A percentile compares a stretch with the other conserved stretches of the same genome.
phyloP scores from a whole-genome alignment of 2,113 vertebrate species.

The Amia ocellicauda region DNA sequence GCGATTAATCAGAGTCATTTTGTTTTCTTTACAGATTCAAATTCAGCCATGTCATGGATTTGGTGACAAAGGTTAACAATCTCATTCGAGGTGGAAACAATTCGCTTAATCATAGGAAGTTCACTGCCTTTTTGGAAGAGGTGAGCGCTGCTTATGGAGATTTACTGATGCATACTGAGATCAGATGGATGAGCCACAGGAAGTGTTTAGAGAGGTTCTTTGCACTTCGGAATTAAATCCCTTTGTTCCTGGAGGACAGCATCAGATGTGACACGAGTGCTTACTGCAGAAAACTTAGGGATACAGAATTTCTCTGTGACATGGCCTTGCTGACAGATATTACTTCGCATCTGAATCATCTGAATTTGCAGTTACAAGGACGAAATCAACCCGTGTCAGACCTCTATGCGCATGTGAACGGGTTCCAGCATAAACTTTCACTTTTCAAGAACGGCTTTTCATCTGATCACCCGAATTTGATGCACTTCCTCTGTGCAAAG shows the following conservation, averaged over 20 bases:
- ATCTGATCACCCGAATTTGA: neutral
- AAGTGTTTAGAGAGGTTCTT: constrained; percentile 24
- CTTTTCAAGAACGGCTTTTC: constrained; percentile 10
- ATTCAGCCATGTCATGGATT: too few species aligned
- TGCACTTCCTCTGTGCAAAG: neutral
- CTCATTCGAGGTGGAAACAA: constrained; percentile 23
- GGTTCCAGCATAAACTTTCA: neutral
- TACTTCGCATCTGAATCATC: constrained; percentile 13
- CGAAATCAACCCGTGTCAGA: constrained; percentile 3
- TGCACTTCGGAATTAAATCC: constrained; percentile 14
- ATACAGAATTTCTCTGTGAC: constrained; percentile 18
- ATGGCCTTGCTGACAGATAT: neutral
- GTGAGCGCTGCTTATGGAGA: constrained; percentile 18
- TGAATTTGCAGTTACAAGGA: constrained; percentile 13
- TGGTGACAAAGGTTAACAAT: constrained; percentile 24
- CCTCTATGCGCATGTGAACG: constrained; percentile 8
- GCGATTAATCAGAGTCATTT: too few species aligned
- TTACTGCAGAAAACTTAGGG: constrained; percentile 16
- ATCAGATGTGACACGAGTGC: constrained; percentile 2
- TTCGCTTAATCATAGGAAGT: constrained; percentile 19
- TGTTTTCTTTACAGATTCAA: too few species aligned
- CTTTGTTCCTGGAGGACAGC: constrained; percentile 21
- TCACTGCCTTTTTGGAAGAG: constrained; percentile 23
- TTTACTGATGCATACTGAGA: too few species aligned
- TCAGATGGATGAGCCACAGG: constrained; percentile 19